Percentiles rank a stretch among this genome's conserved stretches.
These are phyloP conservation scores for Holothuria scabra DNA, from an alignment of 53 echinoderm and acorn worm species.

Conservation along the genomic window DNA sequence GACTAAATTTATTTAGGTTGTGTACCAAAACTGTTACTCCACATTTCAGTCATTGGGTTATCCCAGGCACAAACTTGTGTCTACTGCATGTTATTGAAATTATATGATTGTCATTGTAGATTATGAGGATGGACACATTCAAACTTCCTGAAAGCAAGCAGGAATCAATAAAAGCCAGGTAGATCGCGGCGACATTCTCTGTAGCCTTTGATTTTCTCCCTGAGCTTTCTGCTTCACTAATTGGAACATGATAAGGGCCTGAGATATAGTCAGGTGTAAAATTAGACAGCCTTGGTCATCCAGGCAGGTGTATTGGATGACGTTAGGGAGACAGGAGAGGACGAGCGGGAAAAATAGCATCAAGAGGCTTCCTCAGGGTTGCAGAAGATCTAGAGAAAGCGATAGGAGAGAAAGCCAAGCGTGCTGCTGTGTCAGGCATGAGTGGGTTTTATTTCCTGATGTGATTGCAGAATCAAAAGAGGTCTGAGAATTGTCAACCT, in stretches of 20 bases:
- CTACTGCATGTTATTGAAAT: too few species aligned
- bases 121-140: too few species aligned
- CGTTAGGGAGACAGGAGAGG: too few species aligned
- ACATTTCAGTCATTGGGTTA: too few species aligned
- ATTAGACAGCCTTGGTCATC: constrained; percentile 19
- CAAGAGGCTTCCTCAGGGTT: constrained; percentile 3
- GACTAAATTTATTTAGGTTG: too few species aligned
- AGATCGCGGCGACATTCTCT: background rate
- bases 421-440: constrained; percentile 34
- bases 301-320: constrained; percentile 3
- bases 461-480: background rate
- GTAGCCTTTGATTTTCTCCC: constrained; percentile 20
- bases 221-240: constrained; percentile 25
- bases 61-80: too few species aligned
- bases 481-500: background rate
- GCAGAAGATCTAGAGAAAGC: background rate
- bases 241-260: constrained; percentile 40
- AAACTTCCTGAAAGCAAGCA: too few species aligned
- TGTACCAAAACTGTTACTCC: too few species aligned
- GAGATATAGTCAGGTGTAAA: constrained; percentile 28
- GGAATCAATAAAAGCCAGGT: constrained; percentile 39
- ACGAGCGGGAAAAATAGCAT: constrained; percentile 11
- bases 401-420: constrained; percentile 11
- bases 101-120: too few species aligned
- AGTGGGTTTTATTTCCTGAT: constrained; percentile 17